Evolutionary conservation across 2,113 vertebrate species (phyloP).

Genomic region (Crypturellus undulatus): DNA sequence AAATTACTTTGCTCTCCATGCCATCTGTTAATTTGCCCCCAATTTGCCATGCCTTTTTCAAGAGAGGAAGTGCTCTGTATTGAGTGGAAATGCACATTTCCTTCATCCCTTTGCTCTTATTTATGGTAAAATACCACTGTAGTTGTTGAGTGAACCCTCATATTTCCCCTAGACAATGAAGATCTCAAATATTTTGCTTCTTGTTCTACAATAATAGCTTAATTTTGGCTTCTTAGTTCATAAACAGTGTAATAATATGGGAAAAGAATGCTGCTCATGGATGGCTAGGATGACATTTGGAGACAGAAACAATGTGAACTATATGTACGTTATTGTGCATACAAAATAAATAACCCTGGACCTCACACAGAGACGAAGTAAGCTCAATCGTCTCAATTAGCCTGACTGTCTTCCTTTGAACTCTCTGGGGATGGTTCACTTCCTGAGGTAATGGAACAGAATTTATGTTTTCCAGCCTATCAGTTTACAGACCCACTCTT

Average conservation of each 20-base stretch:
- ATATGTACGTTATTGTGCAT: neutral
- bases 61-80: neutral
- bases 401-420: conserved; percentile 34
- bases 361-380: conserved; percentile 15
- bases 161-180: neutral
- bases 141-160: neutral
- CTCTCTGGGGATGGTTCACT: neutral
- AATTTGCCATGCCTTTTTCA: neutral
- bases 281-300: neutral
- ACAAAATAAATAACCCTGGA: conserved; percentile 25
- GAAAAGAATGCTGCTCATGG: neutral
- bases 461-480: conserved; percentile 46
- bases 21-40: neutral
- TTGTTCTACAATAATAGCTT: neutral
- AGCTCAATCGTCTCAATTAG: conserved; percentile 21
- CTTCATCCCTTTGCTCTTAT: neutral
- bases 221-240: conserved; percentile 11
- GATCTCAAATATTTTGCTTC: neutral
- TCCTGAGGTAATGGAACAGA: conserved; percentile 39
- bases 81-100: neutral
- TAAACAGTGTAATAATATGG: neutral
- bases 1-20: neutral
- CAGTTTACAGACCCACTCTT: neutral
- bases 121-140: neutral
- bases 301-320: conserved; percentile 17